phyloP scores from a whole-genome alignment of 2,113 vertebrate species.

The Macaca nemestrina region DNA sequence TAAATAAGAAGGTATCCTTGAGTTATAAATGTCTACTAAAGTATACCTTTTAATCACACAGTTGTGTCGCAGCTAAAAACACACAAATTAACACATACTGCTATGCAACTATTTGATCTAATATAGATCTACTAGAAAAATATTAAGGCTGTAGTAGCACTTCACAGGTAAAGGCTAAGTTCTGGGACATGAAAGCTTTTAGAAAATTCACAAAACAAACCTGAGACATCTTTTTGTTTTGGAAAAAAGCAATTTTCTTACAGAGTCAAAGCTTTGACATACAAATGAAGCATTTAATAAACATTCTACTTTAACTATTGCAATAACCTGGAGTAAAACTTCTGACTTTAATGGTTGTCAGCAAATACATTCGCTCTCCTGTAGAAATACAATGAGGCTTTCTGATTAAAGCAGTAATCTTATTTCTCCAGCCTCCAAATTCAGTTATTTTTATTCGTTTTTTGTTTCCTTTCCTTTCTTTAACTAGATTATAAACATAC shows the following conservation, averaged over 20 bases:
- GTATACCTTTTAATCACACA: conserved; percentile 41
- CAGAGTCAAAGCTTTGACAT: conserved; percentile 17
- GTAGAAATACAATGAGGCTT: conserved; percentile 4
- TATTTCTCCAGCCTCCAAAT: not conserved
- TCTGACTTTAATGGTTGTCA: not conserved
- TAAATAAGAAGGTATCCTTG: conserved; percentile 59
- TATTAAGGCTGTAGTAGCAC: conserved; percentile 69
- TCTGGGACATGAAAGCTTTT: conserved; percentile 78
- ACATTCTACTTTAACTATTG: not conserved
- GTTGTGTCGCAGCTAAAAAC: conserved; percentile 57
- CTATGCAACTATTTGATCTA: conserved; percentile 81
- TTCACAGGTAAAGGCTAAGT: conserved; percentile 86
- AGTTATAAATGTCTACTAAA: conserved; percentile 52
- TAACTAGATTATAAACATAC: not conserved
- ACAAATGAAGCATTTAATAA: conserved; percentile 12
- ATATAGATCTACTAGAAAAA: conserved; percentile 81
- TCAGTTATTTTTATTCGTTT: not conserved
- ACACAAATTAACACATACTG: conserved; percentile 54
- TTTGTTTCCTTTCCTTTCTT: conserved; percentile 38
- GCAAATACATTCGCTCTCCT: not conserved
- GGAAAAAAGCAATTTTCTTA: conserved; percentile 10
- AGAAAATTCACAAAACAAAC: conserved; percentile 70
- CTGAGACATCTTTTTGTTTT: conserved; percentile 70
- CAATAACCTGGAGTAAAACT: not conserved
- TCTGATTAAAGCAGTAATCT: not conserved